Base-by-base conservation (phyloP, 2,888 invertebrate species). In the Microctonus aethiopoides region DNA sequence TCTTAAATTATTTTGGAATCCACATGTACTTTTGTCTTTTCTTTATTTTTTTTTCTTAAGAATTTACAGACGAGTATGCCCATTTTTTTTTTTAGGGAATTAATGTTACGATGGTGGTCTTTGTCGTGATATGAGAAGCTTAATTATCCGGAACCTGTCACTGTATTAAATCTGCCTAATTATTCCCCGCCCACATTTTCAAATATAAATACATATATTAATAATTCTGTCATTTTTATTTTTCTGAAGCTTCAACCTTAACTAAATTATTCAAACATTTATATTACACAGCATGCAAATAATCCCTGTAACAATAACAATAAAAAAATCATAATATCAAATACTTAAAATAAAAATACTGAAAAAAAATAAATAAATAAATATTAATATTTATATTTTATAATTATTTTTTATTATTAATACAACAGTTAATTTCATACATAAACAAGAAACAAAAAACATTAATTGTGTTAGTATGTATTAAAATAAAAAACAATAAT, bases 1-100 rank as follows among this genome's bases (percentile, higher is more conserved):
- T 72, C 70, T 52, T 70, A 16, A 29, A 24, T 2, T n/a, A 39
- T n/a, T 39, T 39, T n/a, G 3, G 13, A 13, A 39, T 39, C 4
- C n/a, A 39, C 39, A 5, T 4, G 2, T 0, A 39, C 4, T 39
- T n/a, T 39, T n/a, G 3, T n/a, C n/a, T 13, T 3, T 11, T 4
- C 39, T n/a, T 1, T 39, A n/a, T 13, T 10, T n/a, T n/a, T 2
- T 13, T n/a, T n/a, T n/a, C n/a, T n/a, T n/a, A n/a, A n/a, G n/a
- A n/a, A n/a, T n/a, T n/a, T n/a, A n/a, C n/a, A n/a, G n/a, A n/a
- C n/a, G n/a, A n/a, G n/a, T n/a, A n/a, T n/a, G n/a, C n/a, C n/a
- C n/a, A n/a, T n/a, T n/a, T n/a, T n/a, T n/a, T n/a, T n/a, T n/a
- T n/a, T n/a, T n/a, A n/a, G n/a, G n/a, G n/a, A n/a, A n/a, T n/a